Percentiles rank a stretch among this genome's conserved stretches.
Conservation (phyloP, 2,888 invertebrate species). For the Tetragonisca angustula region DNA sequence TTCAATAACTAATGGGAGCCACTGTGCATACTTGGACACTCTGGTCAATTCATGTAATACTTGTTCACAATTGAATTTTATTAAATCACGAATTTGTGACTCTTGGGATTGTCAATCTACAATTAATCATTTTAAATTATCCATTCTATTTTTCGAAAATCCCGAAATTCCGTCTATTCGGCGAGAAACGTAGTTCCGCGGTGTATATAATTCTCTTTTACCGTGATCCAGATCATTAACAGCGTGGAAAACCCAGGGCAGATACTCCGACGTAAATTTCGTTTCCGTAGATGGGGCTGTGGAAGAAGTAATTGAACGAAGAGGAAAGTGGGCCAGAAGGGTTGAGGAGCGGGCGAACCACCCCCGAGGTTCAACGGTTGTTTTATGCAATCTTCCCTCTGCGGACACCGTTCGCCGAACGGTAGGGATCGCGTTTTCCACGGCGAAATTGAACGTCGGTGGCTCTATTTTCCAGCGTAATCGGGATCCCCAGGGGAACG, state of each 20-base stretch:
- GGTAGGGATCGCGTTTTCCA: conserved; percentile 24
- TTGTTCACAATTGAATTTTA: too few relatives aligned
- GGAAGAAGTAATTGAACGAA: conserved; percentile 14
- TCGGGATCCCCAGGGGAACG: not conserved
- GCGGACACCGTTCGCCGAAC: not conserved
- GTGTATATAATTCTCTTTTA: too few relatives aligned
- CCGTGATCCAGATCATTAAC: not conserved
- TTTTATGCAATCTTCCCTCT: conserved; percentile 38
- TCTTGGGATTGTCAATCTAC: too few relatives aligned
- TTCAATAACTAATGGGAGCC: too few relatives aligned
- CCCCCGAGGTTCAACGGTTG: conserved; percentile 32
- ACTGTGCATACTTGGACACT: too few relatives aligned
- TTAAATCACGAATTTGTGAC: too few relatives aligned
- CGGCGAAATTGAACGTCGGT: conserved; percentile 35
- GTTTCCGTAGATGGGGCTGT: not conserved
- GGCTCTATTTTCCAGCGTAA: conserved; percentile 23
- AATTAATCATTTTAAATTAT: too few relatives aligned
- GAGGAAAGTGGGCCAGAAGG: conserved; percentile 14
- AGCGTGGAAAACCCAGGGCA: not conserved
- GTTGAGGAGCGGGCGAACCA: conserved; percentile 11
- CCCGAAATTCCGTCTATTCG: too few relatives aligned
- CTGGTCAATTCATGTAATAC: too few relatives aligned
- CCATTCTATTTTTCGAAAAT: too few relatives aligned
- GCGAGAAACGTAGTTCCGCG: too few relatives aligned
- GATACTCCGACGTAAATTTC: not conserved